These are phyloP conservation scores for Zygothrica quintamaculata DNA, from an alignment of 2,888 invertebrate genomes.

Conservation along the genomic window DNA sequence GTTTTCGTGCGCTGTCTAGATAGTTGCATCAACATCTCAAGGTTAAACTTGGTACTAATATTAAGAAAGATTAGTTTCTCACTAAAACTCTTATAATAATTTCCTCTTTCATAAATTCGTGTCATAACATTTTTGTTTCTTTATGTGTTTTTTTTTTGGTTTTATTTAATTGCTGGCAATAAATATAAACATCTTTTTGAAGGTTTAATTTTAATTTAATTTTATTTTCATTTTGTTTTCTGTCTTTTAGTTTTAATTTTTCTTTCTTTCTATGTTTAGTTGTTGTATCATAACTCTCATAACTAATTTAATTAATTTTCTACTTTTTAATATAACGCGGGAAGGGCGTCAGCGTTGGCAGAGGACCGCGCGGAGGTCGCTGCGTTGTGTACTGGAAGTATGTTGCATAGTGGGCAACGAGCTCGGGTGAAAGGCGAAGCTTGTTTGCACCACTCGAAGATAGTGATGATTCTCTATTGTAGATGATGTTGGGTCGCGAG, in stretches of 20 bases:
- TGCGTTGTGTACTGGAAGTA: constrained; percentile 68
- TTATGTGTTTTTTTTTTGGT: too few relatives aligned
- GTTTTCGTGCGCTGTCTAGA: too few relatives aligned
- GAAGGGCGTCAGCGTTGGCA: constrained; percentile 79
- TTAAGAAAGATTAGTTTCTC: too few relatives aligned
- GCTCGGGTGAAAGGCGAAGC: constrained; percentile 33
- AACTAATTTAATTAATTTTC: constrained; percentile 56
- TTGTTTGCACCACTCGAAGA: constrained; percentile 15
- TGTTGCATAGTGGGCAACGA: constrained; percentile 59
- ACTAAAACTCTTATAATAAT: background rate
- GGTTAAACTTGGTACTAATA: too few relatives aligned
- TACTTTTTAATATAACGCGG: constrained; percentile 62
- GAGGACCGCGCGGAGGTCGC: constrained; percentile 68
- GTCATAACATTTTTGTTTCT: too few relatives aligned
- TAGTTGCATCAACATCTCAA: too few relatives aligned
- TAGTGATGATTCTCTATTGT: constrained; percentile 3
- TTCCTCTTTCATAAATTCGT: constrained; percentile 14
- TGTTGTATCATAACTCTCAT: constrained; percentile 40
- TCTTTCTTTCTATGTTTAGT: constrained; percentile 33
- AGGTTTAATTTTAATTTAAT: constrained; percentile 50
- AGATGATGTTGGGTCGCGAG: constrained; percentile 23
- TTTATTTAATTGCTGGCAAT: constrained; percentile 37
- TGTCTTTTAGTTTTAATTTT: too few relatives aligned
- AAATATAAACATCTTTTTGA: constrained; percentile 29
- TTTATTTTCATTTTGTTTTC: constrained; percentile 35